Conservation (phyloP, 2,113 vertebrate species). For the Myotis yumanensis region DNA sequence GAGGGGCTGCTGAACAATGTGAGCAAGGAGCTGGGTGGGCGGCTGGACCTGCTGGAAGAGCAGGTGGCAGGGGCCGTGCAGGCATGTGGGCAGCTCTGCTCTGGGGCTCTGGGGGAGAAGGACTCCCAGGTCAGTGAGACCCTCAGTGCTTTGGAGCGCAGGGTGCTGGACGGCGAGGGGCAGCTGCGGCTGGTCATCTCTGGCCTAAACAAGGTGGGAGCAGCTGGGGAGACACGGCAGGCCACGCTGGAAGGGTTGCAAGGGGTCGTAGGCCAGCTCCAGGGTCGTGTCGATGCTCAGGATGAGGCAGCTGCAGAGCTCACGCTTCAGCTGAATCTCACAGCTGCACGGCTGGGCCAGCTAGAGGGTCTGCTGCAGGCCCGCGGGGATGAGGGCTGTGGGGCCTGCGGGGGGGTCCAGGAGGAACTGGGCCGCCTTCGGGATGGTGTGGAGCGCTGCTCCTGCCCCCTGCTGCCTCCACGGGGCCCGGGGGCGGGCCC, state of each 20-base stretch:
- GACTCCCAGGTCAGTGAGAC: constrained; percentile 79
- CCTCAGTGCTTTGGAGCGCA: constrained; percentile 86
- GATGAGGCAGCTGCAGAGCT: constrained; percentile 82
- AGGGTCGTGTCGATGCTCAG: constrained; percentile 74
- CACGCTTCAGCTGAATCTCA: constrained; percentile 82
- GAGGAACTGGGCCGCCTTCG: constrained; percentile 88
- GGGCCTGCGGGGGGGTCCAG: constrained; percentile 87
- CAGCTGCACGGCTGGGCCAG: constrained; percentile 77
- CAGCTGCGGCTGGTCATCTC: constrained; percentile 86
- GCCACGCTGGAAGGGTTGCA: constrained; percentile 83
- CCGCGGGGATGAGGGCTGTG: constrained; percentile 82
- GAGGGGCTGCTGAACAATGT: constrained; percentile 79
- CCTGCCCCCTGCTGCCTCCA: constrained; percentile 73
- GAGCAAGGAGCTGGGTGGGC: constrained; percentile 82
- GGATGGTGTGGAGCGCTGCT: constrained; percentile 87
- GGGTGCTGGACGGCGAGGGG: constrained; percentile 83
- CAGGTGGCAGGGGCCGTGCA: constrained; percentile 79
- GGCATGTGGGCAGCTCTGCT: constrained; percentile 86
- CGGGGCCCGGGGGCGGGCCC: constrained; percentile 71
- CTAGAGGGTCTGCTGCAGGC: constrained; percentile 83
- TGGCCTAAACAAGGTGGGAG: constrained; percentile 82
- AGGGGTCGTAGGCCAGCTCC: constrained; percentile 79
- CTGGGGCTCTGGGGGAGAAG: constrained; percentile 10
- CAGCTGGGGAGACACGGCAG: constrained; percentile 84
- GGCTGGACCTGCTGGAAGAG: constrained; percentile 81